These are phyloP conservation scores for Horisme vitalbata DNA, from an alignment of 2,888 invertebrate genomes.

Conservation along the genomic window DNA sequence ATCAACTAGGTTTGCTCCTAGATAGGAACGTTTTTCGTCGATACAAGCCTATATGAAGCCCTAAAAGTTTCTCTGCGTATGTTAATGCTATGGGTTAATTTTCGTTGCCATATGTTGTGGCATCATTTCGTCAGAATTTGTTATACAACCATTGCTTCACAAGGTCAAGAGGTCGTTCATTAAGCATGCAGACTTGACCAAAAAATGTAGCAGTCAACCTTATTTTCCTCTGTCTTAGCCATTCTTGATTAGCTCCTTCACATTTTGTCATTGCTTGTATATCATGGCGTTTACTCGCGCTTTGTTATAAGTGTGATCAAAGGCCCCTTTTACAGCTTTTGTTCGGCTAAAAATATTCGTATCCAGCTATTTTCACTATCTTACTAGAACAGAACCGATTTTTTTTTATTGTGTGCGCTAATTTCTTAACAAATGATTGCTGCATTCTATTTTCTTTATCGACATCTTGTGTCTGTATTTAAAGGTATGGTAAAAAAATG, in stretches of 20 bases:
- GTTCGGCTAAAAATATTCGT: not conserved
- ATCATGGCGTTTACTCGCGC: not conserved
- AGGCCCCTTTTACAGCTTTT: not conserved
- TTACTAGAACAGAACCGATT: constrained; percentile 2
- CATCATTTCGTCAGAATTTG: constrained; percentile 5
- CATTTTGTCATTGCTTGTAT: not conserved
- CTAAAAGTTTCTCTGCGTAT: not conserved
- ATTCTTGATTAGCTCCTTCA: not conserved
- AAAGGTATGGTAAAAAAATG: not conserved
- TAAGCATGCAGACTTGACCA: constrained; percentile 8
- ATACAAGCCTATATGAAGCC: not conserved
- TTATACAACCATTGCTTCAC: constrained; percentile 3
- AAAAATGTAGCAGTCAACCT: constrained; percentile 7
- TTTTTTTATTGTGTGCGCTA: constrained; percentile 3
- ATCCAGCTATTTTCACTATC: not conserved
- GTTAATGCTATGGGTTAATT: not conserved
- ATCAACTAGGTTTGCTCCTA: constrained; percentile 7
- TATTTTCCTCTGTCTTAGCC: not conserved
- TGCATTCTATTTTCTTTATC: constrained; percentile 10
- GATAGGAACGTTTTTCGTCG: not conserved
- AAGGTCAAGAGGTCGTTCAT: not conserved
- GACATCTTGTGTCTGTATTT: not conserved
- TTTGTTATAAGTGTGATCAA: not conserved
- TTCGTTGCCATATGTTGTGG: constrained; percentile 4
- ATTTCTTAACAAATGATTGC: constrained; percentile 9